Evolutionary conservation across 2,888 invertebrate genomes (phyloP), one percentile per base, ranked within the genome.

Genomic region (Imbricaverruca yamaguchii): DNA sequence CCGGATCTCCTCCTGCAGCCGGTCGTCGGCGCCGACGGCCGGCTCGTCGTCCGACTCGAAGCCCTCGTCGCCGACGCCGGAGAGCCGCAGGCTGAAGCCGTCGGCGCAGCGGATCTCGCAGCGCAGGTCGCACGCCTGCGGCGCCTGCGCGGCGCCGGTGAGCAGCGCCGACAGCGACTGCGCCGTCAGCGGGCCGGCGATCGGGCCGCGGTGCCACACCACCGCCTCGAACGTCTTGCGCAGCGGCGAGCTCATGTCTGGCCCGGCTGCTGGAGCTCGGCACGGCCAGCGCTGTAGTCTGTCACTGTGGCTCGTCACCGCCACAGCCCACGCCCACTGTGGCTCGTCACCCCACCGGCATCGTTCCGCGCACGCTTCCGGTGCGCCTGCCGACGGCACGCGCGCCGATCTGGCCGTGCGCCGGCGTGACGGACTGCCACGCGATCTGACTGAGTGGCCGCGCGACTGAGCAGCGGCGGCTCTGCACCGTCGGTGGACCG

Each of bases 31-130:
- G 61, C 83, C 84, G 53, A 85, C 81, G 25, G 84, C 80, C 39
- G 85, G 84, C 83, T 89, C 89, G 67, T 88, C 79, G 74, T 83
- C 89, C 11, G 88, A 88, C 85, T 89, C 89, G 85, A 89, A 89
- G n/a, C 89, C 89, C 84, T 89, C 89, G 83, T 89, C 89, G 79
- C 57, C 57, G 57, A n/a, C 23, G 74, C 55, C 55, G 23, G 10
- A 25, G 9, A 79, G 57, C 21, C 79, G 23, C 23, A 79, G 57
- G 7, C 57, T 79, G 79, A 79, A 79, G 56, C 59, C 57, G 18
- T 79, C 79, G 25, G 15, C 57, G 57, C 57, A 56, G 12, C 57
- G 57, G 9, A 79, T 56, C 59, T 79, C 57, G 57, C 79, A 79
- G 23, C 79, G 79, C 12, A 57, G 10, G 57, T 79, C 79, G 79